Conservation (phyloP, 2,797 vertebrate genomes). For the Phrynocephalus guinanensis region DNA sequence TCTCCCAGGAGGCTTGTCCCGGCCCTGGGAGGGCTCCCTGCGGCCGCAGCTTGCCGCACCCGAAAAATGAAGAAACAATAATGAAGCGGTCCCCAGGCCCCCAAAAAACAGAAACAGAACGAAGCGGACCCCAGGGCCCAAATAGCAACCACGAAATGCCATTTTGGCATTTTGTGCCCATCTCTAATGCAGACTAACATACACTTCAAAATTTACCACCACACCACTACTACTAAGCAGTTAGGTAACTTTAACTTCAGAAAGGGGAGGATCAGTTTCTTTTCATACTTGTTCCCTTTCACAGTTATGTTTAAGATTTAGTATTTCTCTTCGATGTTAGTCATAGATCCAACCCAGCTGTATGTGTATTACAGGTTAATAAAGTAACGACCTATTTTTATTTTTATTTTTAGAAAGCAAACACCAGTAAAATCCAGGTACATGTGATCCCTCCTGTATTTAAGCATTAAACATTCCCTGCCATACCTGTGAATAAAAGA, state of each 20-base stretch:
- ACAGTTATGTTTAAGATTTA: neutral
- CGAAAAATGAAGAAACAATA: no score
- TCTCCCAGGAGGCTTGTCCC: no score
- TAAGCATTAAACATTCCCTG: conserved; percentile 68
- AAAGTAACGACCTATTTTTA: neutral
- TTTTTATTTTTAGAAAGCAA: conserved; percentile 44
- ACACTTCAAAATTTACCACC: neutral
- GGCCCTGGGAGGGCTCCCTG: no score
- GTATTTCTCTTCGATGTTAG: neutral
- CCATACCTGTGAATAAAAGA: conserved; percentile 51
- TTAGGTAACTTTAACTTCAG: neutral
- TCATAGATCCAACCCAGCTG: neutral
- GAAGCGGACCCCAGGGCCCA: no score
- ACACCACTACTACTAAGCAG: neutral
- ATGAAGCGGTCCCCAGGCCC: no score
- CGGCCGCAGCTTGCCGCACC: no score
- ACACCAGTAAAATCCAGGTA: conserved; percentile 33
- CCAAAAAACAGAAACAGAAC: no score
- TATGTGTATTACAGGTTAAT: conserved; percentile 2
- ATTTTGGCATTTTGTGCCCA: no score
- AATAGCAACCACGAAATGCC: no score
- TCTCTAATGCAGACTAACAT: neutral
- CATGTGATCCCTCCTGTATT: conserved; percentile 56
- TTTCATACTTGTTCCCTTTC: neutral
- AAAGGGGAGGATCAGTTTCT: neutral